Base-by-base conservation (phyloP, 2,888 invertebrate genomes). In the Aleiodes alternator region DNA sequence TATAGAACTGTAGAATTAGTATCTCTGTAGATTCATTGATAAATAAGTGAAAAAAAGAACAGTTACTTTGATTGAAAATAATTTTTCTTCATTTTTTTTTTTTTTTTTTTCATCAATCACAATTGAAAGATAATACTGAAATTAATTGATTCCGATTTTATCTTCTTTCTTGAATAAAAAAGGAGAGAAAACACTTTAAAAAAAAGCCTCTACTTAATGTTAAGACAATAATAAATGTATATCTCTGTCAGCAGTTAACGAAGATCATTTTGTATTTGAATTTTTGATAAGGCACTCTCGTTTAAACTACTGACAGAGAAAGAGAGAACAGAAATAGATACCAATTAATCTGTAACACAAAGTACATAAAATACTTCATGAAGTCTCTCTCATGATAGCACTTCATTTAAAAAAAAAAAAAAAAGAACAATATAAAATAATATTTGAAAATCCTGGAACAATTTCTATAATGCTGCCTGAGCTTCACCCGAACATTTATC, bases 401-500 rank as follows among this genome's bases (percentile, higher is more conserved):
- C 38, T 48, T 8, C 48, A 48, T 64, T 23, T 34, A 6, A 4
- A 64, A 5, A 7, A 23, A 6, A 4, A 64, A 5, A 7, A 23
- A 23, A 23, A 23, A 23, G 23, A 64, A 64, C 3, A 14, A 31
- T 57, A 61, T 38, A 64, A 43, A 43, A 43, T 43, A 11, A 43
- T 43, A 3, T 23, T 23, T 7, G 5, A 53, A 31, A 51, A 86
- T 84, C 87, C 88, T 88, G 88, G 88, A 90, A 88, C 88, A 89
- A 89, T 89, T 87, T 80, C 86, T 85, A 88, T 87, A 88, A 88
- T 88, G 88, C 88, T 87, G 86, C 87, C 87, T 88, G 88, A 88
- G 88, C 88, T 87, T 71, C 81, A 82, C 82, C 82, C 81, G 79
- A 82, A 34, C 34, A 51, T 81, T 83, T 80, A 80, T n/a, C n/a